Evolutionary conservation across 2,797 vertebrate genomes (phyloP).

Genomic region (Borostomias antarcticus): DNA sequence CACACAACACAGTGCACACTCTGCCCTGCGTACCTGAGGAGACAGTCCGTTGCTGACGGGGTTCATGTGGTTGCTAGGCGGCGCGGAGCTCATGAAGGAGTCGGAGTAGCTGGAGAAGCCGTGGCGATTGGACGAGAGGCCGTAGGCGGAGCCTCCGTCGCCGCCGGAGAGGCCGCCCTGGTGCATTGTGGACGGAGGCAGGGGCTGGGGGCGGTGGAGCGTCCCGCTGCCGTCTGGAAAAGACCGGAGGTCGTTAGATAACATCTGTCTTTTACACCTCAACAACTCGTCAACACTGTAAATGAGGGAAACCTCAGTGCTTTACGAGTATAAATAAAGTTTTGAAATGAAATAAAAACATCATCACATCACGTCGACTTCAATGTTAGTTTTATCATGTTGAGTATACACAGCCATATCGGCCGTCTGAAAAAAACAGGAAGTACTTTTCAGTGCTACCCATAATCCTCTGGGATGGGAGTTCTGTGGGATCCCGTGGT

Average conservation of each 20-base stretch:
- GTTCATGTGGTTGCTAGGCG: slow-evolving; percentile 90
- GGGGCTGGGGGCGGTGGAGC: slow-evolving; percentile 91
- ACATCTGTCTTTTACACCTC: no score
- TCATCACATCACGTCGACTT: not conserved
- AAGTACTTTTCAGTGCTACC: no score
- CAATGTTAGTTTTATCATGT: not conserved
- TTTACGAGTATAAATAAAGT: no score
- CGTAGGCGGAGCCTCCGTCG: slow-evolving; percentile 83
- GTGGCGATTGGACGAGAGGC: slow-evolving; percentile 84
- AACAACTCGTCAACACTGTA: no score
- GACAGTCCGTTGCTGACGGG: slow-evolving; percentile 92
- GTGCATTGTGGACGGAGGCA: slow-evolving; percentile 94
- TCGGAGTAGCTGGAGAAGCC: slow-evolving; percentile 94
- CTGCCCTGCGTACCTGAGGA: slow-evolving; percentile 85
- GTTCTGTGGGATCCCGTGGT: no score
- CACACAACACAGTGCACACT: no score
- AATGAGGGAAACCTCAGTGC: no score
- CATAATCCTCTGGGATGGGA: no score
- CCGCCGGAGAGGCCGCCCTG: slow-evolving; percentile 82
- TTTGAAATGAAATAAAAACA: no score
- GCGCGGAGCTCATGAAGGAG: slow-evolving; percentile 90
- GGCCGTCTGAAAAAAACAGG: no score
- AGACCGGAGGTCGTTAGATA: no score
- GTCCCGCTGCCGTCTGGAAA: slow-evolving; percentile 85
- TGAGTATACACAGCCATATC: not conserved